A percentile compares a stretch with the other conserved stretches of the same genome.
Evolutionary conservation across 2,797 vertebrate species (phyloP).

Genomic region (Phalanger gymnotis): DNA sequence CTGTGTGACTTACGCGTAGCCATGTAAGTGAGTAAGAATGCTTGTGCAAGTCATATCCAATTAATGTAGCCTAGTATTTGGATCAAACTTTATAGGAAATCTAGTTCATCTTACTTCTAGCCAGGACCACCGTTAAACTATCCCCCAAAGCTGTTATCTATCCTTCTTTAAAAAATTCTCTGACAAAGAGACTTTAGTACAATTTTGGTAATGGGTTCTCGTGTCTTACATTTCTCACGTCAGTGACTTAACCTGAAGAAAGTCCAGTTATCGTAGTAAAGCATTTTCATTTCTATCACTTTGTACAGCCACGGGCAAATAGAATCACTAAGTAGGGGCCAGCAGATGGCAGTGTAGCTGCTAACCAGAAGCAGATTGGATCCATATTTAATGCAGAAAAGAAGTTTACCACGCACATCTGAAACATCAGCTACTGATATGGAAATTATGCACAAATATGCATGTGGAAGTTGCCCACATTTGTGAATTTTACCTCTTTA

Average conservation of each 20-base stretch:
- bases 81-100: constrained; percentile 24
- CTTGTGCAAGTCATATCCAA: constrained; percentile 42
- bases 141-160: constrained; percentile 31
- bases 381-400: constrained; percentile 42
- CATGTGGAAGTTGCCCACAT: constrained; percentile 21
- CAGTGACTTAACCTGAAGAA: constrained; percentile 41
- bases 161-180: constrained; percentile 25
- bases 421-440: constrained; percentile 19
- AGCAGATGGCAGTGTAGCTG: constrained; percentile 40
- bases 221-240: constrained; percentile 41
- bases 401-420: background rate
- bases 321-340: constrained; percentile 19
- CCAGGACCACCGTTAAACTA: constrained; percentile 33
- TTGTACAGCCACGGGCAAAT: constrained; percentile 44
- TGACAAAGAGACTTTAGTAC: constrained; percentile 27
- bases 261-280: constrained; percentile 53
- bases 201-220: constrained; percentile 17
- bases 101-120: constrained; percentile 13
- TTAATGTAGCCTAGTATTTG: constrained; percentile 31
- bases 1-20: constrained; percentile 49
- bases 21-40: constrained; percentile 28
- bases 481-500: constrained; percentile 24
- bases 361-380: constrained; percentile 54
- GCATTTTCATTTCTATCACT: constrained; percentile 61
- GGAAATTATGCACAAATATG: constrained; percentile 22